Evolutionary conservation across 23 tunicate genomes (phyloP), one percentile per base, ranked within the genome.

Genomic region (Botrylloides violaceus): DNA sequence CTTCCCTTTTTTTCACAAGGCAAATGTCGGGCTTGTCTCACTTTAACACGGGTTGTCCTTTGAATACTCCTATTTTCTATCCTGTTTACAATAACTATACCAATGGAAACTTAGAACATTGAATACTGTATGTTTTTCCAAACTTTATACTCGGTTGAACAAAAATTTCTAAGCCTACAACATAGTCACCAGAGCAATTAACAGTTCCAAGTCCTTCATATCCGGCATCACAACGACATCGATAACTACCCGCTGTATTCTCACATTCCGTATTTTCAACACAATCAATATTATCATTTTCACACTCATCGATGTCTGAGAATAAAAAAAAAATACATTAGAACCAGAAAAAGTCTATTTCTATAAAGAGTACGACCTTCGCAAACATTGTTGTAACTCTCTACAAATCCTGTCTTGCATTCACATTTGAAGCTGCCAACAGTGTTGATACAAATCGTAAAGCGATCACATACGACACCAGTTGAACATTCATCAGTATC

Each of bases 371-470:
- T 48, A 15, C 56, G 18, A 59, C 29, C 64, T 22, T 22, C 27
- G 29, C 64, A 43, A 9, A 7, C 19, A n/a, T 20, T 7, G 23
- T 60, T 60, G n/a, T n/a, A n/a, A 60, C 27, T 60, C 30, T 15
- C 15, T 23, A 60, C 70, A 36, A 26, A 79, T 71, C 83, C 83
- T 24, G 7, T 39, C 34, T 36, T 57, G 36, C 83, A 79, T 0
- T 36, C 39, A 58, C 83, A 79, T 21, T 48, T 27, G 59, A 12
- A 79, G 77, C 83, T 79, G 6, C 83, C 83, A 25, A 29, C 61
- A 25, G 58, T 70, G 72, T 76, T 76, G 4, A 26, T 24, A 64
- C 80, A 76, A 3, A 47, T n/a, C 0, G 80, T 25, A 22, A 26
- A 37, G 36, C 32, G 20, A 55, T 64, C 39, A 64, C 80, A 76